phyloP scores from a whole-genome alignment of 2,888 invertebrate species.

The Chymomyza fuscimana region DNA sequence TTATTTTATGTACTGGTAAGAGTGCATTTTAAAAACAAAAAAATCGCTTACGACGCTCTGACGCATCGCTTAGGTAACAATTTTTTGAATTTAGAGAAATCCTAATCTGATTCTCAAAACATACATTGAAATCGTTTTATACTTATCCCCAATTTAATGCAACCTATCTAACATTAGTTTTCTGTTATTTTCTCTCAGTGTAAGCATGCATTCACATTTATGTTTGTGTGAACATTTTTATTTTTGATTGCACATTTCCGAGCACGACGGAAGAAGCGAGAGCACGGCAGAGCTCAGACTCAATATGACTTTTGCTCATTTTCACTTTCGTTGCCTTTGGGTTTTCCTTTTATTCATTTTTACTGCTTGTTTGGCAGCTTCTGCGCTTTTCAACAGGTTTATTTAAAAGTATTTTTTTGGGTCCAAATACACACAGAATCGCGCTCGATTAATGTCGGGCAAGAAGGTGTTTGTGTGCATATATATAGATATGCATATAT shows the following conservation, averaged over 20 bases:
- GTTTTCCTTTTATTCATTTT: not conserved
- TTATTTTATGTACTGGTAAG: too few species aligned
- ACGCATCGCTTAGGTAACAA: too few species aligned
- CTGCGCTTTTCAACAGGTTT: slow-evolving; percentile 64
- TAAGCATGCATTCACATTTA: not conserved
- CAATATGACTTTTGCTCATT: slow-evolving; percentile 15
- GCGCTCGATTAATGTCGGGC: slow-evolving; percentile 1
- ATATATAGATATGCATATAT: slow-evolving; percentile 8
- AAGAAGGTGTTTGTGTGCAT: not conserved
- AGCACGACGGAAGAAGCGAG: not conserved
- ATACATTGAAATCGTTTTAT: too few species aligned
- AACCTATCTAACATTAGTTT: too few species aligned
- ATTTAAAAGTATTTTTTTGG: slow-evolving; percentile 39
- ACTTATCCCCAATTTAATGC: too few species aligned
- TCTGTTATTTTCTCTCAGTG: not conserved
- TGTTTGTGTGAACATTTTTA: slow-evolving; percentile 11
- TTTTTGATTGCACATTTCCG: slow-evolving; percentile 33
- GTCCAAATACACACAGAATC: not conserved
- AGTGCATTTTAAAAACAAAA: too few species aligned
- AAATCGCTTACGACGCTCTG: too few species aligned
- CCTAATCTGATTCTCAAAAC: too few species aligned
- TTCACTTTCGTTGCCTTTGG: slow-evolving; percentile 5
- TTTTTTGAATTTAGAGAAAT: too few species aligned
- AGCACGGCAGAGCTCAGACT: not conserved
- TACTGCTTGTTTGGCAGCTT: slow-evolving; percentile 18